These are phyloP conservation scores for Trachelus stipa DNA, from an alignment of 2,888 invertebrate genomes.

Conservation along the genomic window DNA sequence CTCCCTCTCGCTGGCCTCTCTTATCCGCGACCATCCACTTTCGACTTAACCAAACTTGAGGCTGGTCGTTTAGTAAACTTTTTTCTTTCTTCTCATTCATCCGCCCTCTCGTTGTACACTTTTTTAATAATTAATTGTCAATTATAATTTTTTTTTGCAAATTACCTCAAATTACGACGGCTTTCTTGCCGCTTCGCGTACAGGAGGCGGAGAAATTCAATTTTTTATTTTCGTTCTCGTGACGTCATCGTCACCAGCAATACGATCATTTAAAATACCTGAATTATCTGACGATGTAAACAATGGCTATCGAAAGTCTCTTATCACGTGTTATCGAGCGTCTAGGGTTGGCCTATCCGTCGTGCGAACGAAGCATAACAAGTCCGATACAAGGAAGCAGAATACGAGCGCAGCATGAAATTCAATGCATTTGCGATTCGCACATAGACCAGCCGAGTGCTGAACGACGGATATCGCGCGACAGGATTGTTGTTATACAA, in stretches of 20 bases:
- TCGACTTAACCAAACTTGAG: too few species aligned
- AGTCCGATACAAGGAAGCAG: background rate
- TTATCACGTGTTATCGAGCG: background rate
- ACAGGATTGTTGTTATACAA: background rate
- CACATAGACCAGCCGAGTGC: background rate
- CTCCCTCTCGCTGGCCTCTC: slow-evolving; percentile 13
- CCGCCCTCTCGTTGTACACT: background rate
- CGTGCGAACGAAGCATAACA: background rate
- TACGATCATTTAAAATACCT: background rate
- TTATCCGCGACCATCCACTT: slow-evolving; percentile 13
- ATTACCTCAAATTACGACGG: background rate
- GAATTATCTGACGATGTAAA: background rate
- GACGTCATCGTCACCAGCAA: background rate
- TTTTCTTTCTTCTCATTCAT: too few species aligned
- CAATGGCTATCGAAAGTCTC: background rate
- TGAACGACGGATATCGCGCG: background rate
- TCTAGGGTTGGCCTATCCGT: background rate
- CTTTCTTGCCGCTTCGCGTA: background rate
- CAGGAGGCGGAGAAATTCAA: fast-evolving
- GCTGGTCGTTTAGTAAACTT: too few species aligned
- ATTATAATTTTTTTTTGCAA: background rate
- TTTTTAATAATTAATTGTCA: background rate
- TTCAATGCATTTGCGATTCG: background rate
- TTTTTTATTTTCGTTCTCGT: background rate
- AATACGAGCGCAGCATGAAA: background rate